These are phyloP conservation scores for Drosophila austrosaltans DNA, from an alignment of 2,888 invertebrate species.

Conservation along the genomic window DNA sequence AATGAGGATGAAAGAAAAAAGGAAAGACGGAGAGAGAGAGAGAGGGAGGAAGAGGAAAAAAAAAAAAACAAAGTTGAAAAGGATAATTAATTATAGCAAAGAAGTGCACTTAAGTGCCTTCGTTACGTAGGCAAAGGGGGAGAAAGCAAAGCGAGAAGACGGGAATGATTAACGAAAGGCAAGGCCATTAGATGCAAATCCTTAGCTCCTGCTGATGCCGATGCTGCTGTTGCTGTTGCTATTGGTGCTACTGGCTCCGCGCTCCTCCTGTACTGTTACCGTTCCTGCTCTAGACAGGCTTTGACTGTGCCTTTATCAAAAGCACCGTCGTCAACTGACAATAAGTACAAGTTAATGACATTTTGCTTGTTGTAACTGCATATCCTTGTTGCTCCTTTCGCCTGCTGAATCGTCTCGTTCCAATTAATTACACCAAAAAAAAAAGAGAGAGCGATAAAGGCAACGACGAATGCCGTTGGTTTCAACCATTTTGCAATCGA, in stretches of 20 bases:
- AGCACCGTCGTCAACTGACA: slow-evolving; percentile 67
- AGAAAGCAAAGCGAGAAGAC: slow-evolving; percentile 5
- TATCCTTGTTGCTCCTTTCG: slow-evolving; percentile 41
- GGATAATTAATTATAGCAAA: slow-evolving; percentile 81
- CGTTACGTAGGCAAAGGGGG: slow-evolving; percentile 54
- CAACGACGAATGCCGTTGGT: slow-evolving; percentile 25
- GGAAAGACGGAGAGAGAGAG: neutral
- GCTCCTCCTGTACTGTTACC: neutral
- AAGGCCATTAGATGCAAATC: slow-evolving; percentile 71
- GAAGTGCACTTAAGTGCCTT: slow-evolving; percentile 79
- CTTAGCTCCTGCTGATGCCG: slow-evolving; percentile 39
- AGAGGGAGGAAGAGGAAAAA: neutral
- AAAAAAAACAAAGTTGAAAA: slow-evolving; percentile 58
- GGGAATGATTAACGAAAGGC: slow-evolving; percentile 32
- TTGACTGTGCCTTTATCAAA: slow-evolving; percentile 76
- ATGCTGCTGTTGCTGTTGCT: neutral
- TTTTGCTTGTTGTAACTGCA: slow-evolving; percentile 70
- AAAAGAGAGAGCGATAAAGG: slow-evolving; percentile 27
- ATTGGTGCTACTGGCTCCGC: neutral
- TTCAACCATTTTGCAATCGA: slow-evolving; percentile 58
- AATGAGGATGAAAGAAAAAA: neutral
- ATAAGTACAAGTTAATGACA: slow-evolving; percentile 79
- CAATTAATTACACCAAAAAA: slow-evolving; percentile 64
- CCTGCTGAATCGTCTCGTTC: slow-evolving; percentile 59
- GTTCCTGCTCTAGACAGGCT: slow-evolving; percentile 49